A percentile compares a stretch with the other conserved stretches of the same genome.
Evolutionary conservation across 2,797 vertebrate species (phyloP).

Genomic region (Clarias fuscus): DNA sequence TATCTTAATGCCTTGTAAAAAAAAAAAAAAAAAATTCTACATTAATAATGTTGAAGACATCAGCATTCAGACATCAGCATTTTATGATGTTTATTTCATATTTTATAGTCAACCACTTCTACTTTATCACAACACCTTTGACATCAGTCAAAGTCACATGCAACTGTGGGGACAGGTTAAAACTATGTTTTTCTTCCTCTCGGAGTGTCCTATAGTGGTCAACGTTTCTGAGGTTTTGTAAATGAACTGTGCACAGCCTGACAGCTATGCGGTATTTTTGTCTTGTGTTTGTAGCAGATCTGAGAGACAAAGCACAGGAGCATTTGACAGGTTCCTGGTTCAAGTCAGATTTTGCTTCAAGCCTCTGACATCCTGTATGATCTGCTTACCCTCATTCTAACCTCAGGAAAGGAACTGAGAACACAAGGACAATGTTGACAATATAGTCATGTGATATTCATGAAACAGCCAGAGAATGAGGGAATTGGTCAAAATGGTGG

Average conservation of each 20-base stretch:
- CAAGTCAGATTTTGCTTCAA: slow-evolving; percentile 10
- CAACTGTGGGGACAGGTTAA: background rate
- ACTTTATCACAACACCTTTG: background rate
- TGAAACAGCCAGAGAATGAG: slow-evolving; percentile 7
- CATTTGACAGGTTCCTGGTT: slow-evolving; percentile 23
- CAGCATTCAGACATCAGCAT: background rate
- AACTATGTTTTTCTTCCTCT: background rate
- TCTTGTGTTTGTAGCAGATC: background rate
- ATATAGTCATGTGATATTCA: slow-evolving; percentile 19
- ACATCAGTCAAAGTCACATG: background rate
- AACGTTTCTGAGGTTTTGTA: no score
- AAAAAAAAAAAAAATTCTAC: background rate
- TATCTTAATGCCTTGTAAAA: slow-evolving; percentile 19
- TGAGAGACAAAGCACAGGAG: slow-evolving; percentile 21
- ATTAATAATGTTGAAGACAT: background rate
- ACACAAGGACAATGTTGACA: background rate
- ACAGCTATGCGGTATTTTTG: background rate
- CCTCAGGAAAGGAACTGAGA: slow-evolving; percentile 22
- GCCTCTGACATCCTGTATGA: slow-evolving; percentile 12
- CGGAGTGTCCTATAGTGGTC: background rate
- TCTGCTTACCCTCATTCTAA: slow-evolving; percentile 15
- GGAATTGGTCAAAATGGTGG: background rate
- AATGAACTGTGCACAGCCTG: background rate
- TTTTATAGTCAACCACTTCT: background rate
- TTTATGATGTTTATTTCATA: background rate